Percentiles rank a stretch among this genome's conserved stretches.
phyloP scores from a whole-genome alignment of 2,888 invertebrate genomes.

The Calameuta idolon region DNA sequence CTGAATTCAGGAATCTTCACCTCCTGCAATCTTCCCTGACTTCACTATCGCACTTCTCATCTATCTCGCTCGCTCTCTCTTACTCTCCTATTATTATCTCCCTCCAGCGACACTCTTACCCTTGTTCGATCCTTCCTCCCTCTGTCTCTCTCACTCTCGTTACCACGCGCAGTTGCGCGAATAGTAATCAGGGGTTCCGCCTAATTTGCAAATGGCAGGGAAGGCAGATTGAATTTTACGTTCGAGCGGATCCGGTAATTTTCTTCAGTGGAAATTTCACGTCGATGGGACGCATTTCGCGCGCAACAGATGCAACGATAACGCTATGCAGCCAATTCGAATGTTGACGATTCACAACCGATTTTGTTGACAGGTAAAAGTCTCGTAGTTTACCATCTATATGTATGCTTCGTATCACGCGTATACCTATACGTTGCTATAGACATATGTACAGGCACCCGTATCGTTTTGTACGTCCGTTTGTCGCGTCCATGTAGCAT shows the following conservation, averaged over 20 bases:
- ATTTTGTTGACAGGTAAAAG: not conserved
- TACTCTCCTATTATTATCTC: not conserved
- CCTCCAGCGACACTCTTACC: not conserved
- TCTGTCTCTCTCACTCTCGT: not conserved
- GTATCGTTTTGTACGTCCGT: not conserved
- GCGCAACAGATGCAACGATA: not conserved
- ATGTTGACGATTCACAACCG: not conserved
- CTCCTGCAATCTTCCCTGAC: not conserved
- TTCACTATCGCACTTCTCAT: not conserved
- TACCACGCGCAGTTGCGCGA: not conserved
- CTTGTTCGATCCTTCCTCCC: not conserved
- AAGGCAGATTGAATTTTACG: conserved; percentile 52
- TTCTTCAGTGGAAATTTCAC: conserved; percentile 32
- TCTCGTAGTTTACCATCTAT: not conserved
- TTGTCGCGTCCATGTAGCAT: not conserved
- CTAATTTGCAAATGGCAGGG: conserved; percentile 56
- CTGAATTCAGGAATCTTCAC: not conserved
- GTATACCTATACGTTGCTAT: not conserved
- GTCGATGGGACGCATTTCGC: not conserved
- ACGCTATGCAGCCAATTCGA: not conserved
- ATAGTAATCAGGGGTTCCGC: conserved; percentile 22
- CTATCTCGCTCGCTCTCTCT: not conserved
- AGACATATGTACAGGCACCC: not conserved
- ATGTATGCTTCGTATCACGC: not conserved
- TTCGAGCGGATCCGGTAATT: conserved; percentile 45